A percentile compares a stretch with the other conserved stretches of the same genome.
Evolutionary conservation across 92 coral and sea anemone genomes (phyloP).

Genomic region (Palythoa grandis): DNA sequence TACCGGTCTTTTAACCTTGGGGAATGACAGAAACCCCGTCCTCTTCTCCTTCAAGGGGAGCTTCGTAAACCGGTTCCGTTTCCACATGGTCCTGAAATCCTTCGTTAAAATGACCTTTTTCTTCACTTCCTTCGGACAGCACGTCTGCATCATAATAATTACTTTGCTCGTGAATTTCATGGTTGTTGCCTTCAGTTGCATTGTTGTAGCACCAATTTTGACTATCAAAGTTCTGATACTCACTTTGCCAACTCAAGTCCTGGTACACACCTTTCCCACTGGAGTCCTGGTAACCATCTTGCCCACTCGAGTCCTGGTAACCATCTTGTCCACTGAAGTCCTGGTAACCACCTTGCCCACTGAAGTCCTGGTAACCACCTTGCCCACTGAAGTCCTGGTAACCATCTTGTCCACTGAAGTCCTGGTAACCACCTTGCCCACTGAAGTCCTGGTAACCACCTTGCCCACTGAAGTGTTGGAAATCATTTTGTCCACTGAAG

Average conservation of each 20-base stretch:
- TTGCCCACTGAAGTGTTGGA: background rate
- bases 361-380: background rate
- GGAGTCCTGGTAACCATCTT: background rate
- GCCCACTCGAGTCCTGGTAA: background rate
- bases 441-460: background rate
- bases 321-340: background rate
- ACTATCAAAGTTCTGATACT: background rate
- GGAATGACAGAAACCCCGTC: background rate
- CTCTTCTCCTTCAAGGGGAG: constrained; percentile 9
- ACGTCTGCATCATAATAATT: constrained; percentile 9
- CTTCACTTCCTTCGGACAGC: background rate
- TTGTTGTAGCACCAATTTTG: constrained; percentile 2
- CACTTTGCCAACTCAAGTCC: background rate
- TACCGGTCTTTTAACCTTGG: no score
- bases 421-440: background rate
- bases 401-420: background rate
- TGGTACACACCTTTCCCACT: background rate
- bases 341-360: background rate
- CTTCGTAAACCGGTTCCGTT: constrained; percentile 13
- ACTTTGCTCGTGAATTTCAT: background rate
- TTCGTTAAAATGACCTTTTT: background rate
- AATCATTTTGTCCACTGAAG: background rate
- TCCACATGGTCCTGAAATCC: constrained; percentile 15
- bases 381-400: background rate
- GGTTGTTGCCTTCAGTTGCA: background rate